Evolutionary conservation across 2,888 invertebrate genomes (phyloP).

Genomic region (Margaritifera margaritifera): DNA sequence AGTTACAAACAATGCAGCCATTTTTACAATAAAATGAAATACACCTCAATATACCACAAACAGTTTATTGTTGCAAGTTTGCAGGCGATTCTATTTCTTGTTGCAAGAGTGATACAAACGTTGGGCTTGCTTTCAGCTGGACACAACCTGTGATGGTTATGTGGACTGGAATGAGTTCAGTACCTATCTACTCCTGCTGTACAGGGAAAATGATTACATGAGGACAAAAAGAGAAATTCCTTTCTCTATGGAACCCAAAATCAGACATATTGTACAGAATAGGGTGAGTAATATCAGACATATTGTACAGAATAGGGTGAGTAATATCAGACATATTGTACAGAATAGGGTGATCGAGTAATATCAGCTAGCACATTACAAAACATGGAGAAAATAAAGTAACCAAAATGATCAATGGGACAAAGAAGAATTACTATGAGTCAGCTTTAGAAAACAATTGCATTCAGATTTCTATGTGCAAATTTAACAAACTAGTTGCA

Average conservation of each 20-base stretch:
- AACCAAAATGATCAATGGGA: too few relatives aligned
- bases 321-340: slow-evolving; percentile 19
- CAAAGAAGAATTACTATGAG: too few relatives aligned
- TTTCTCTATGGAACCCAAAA: slow-evolving; percentile 68
- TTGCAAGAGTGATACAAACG: background rate
- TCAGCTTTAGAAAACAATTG: background rate
- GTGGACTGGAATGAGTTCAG: slow-evolving; percentile 73
- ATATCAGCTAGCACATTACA: too few relatives aligned
- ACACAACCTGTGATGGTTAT: slow-evolving; percentile 70
- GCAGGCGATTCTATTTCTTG: background rate
- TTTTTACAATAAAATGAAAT: background rate
- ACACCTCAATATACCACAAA: background rate
- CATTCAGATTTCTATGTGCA: slow-evolving; percentile 3
- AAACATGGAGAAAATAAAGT: too few relatives aligned
- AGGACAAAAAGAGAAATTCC: slow-evolving; percentile 66
- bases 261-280: slow-evolving; percentile 70
- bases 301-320: too few relatives aligned
- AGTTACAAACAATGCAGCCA: background rate
- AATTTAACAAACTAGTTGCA: background rate
- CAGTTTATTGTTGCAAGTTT: background rate
- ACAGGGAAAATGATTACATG: slow-evolving; percentile 71
- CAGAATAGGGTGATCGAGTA: too few relatives aligned
- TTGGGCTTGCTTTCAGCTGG: slow-evolving; percentile 60
- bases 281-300: slow-evolving; percentile 57
- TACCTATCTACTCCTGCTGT: slow-evolving; percentile 69